These are phyloP conservation scores for Bettongia penicillata DNA, from an alignment of 2,113 vertebrate species.

Conservation along the genomic window DNA sequence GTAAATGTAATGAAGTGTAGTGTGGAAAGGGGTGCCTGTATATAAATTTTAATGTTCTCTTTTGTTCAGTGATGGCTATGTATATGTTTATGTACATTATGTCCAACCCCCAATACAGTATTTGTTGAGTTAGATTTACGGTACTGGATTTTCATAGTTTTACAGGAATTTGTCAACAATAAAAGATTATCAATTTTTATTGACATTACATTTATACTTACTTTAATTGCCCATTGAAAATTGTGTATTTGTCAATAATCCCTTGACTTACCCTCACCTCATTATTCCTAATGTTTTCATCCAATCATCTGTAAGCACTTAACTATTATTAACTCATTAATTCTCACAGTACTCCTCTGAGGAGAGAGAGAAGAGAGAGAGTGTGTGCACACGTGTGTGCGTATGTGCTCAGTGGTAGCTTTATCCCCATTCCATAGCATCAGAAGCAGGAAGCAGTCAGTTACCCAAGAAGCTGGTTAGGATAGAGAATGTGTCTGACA, in stretches of 20 bases:
- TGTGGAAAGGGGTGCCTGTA: neutral
- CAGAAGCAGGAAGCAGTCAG: conserved; percentile 24
- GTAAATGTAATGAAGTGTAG: neutral
- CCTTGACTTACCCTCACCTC: conserved; percentile 2
- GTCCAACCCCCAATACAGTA: neutral
- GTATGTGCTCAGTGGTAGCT: conserved; percentile 14
- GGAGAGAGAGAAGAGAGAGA: neutral
- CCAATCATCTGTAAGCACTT: conserved; percentile 50
- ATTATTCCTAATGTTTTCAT: conserved; percentile 56
- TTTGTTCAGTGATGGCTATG: neutral
- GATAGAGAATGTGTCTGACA: conserved; percentile 45
- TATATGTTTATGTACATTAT: no score
- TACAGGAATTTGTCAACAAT: neutral
- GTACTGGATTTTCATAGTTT: neutral
- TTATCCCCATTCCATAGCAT: conserved; percentile 51
- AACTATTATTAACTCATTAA: conserved; percentile 73
- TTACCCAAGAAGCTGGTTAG: conserved; percentile 50
- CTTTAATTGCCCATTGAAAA: neutral
- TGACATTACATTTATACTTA: neutral
- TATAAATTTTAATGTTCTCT: neutral
- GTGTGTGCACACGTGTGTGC: no score
- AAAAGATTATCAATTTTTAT: neutral
- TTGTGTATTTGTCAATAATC: neutral
- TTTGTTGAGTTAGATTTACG: neutral
- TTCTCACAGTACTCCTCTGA: conserved; percentile 67